These are phyloP conservation scores for Candidula unifasciata DNA, from an alignment of 2,888 invertebrate genomes.

Conservation along the genomic window DNA sequence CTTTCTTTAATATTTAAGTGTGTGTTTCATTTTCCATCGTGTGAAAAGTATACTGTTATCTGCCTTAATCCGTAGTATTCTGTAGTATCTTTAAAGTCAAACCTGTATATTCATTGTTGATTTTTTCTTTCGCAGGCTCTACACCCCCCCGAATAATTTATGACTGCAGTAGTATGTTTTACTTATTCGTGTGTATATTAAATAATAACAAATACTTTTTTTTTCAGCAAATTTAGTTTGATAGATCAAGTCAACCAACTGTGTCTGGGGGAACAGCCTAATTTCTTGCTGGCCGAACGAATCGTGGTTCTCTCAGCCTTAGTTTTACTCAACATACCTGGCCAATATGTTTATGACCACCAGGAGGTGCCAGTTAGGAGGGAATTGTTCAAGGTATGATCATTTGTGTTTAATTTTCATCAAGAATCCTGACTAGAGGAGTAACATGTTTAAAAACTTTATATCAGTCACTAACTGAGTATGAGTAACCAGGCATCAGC, in stretches of 20 bases:
- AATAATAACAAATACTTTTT: neutral
- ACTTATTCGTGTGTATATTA: too few species aligned
- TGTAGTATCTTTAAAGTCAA: too few species aligned
- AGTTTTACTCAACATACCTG: slow-evolving; percentile 59
- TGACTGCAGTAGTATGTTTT: too few species aligned
- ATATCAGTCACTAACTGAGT: too few species aligned
- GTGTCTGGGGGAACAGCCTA: slow-evolving; percentile 6
- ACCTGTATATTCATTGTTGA: too few species aligned
- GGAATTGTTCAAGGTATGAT: slow-evolving; percentile 43
- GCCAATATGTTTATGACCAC: neutral
- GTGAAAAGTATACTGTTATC: too few species aligned
- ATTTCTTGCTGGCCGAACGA: slow-evolving; percentile 58
- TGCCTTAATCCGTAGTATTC: too few species aligned
- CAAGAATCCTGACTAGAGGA: neutral
- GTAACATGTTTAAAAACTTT: too few species aligned
- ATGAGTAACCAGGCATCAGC: too few species aligned
- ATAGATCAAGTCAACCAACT: slow-evolving; percentile 12
- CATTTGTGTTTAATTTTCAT: neutral
- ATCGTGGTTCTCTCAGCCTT: slow-evolving; percentile 59
- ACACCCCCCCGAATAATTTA: too few species aligned
- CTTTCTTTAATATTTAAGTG: neutral
- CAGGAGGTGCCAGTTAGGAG: slow-evolving; percentile 31
- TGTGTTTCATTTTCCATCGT: too few species aligned
- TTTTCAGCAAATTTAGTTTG: slow-evolving; percentile 38
- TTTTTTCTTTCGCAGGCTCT: too few species aligned